A percentile compares a stretch with the other conserved stretches of the same genome.
phyloP scores from a whole-genome alignment of 2,888 invertebrate genomes.

The Lamproptera curius region DNA sequence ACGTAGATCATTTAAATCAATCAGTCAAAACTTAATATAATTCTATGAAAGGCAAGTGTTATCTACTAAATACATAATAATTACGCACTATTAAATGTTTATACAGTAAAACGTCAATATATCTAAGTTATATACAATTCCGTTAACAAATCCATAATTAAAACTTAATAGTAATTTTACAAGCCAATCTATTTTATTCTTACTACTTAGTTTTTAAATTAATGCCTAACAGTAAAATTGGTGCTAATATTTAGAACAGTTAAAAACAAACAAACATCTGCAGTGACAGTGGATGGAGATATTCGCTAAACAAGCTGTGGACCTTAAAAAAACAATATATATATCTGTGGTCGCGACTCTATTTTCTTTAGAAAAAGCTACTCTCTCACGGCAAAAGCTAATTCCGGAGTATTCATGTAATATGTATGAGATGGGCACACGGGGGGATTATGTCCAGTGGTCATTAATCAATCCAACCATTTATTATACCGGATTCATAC shows the following conservation, averaged over 20 bases:
- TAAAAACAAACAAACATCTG: conserved; percentile 32
- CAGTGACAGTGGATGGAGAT: conserved; percentile 27
- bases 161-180: conserved; percentile 35
- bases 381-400: conserved; percentile 26
- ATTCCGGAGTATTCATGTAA: conserved; percentile 26
- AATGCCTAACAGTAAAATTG: conserved; percentile 23
- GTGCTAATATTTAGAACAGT: conserved; percentile 11
- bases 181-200: conserved; percentile 23
- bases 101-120: conserved; percentile 36
- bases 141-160: conserved; percentile 48
- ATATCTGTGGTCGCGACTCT: conserved; percentile 10
- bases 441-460: conserved; percentile 18
- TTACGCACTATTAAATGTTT: conserved; percentile 35
- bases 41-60: conserved; percentile 65
- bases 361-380: conserved; percentile 25
- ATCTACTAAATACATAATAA: conserved; percentile 42
- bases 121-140: conserved; percentile 53
- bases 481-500: conserved; percentile 6
- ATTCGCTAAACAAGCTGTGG: too few species aligned
- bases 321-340: too few species aligned
- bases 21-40: conserved; percentile 66
- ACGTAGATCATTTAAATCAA: conserved; percentile 59
- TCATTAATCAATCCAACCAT: conserved; percentile 17
- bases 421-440: conserved; percentile 21
- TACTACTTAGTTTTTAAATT: conserved; percentile 42